Evolutionary conservation across 2,113 vertebrate genomes (phyloP), one percentile per base, ranked within the genome.

Genomic region (Larimichthys crocea): DNA sequence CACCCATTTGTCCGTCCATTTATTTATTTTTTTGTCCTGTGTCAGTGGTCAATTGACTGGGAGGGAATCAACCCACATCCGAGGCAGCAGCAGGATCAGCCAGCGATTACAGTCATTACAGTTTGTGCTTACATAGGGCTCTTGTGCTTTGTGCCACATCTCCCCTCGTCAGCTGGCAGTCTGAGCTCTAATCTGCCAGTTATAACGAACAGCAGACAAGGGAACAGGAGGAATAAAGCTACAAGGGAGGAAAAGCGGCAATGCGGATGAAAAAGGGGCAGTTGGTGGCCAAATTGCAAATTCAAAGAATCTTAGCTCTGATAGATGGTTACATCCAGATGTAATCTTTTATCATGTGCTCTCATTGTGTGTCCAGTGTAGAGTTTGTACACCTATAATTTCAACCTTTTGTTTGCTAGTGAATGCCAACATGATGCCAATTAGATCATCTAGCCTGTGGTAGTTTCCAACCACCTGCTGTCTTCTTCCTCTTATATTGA

Each of bases 51-150:
- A 90, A 14, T 53, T 40, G 74, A 63, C 64, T 22, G 57, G 64
- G 62, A 74, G 76, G 75, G 75, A 48, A 72, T 84, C 72, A 64
- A 48, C 69, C 79, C 76, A 40, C 87, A 77, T 88, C 71, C 81
- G 80, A 85, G 85, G 88, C 89, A 87, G 85, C 80, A 81, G 81
- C 22, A 40, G 91, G 88, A 91, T 93, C 90, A 93, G 83, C 81
- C 49, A 26, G 91, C 79, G 92, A 94, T 95, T 94, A 93, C 57
- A 88, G 93, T 89, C 86, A 91, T 91, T 91, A 91, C 85, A 83
- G 86, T 89, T 91, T 90, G 90, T 91, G 93, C 92, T 93, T 94
- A 90, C 92, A 91, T 68, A 77, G 88, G 82, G 82, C 89, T 93
- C 91, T 82, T 72, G 80, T 76, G 86, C 89, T 90, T 91, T 89